Percentiles rank a stretch among this genome's conserved stretches.
Conservation (phyloP, 2,888 invertebrate genomes). For the Phengaris alcon region DNA sequence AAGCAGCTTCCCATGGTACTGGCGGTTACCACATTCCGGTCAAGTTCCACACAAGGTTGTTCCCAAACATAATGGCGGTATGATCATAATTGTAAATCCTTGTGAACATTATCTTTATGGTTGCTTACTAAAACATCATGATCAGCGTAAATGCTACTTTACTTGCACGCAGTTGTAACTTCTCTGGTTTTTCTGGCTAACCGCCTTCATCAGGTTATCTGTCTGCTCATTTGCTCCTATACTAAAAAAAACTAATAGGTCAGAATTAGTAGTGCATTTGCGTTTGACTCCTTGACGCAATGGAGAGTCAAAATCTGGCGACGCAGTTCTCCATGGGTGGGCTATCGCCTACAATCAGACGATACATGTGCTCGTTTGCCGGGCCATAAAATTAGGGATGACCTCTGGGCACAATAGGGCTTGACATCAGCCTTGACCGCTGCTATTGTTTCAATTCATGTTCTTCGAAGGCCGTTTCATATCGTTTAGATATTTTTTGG, state of each 20-base stretch:
- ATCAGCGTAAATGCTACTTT: not conserved
- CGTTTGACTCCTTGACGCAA: no score
- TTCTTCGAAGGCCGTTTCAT: constrained; percentile 6
- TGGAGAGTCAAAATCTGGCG: no score
- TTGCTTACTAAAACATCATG: not conserved
- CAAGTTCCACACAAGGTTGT: constrained; percentile 3
- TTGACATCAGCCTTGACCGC: constrained; percentile 41
- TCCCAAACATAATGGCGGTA: constrained; percentile 14
- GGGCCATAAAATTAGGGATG: constrained; percentile 30
- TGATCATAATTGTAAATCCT: constrained; percentile 14
- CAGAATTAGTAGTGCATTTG: no score
- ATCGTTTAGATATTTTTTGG: constrained; percentile 15
- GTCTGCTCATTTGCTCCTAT: no score
- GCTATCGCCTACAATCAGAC: no score
- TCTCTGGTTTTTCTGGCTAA: no score
- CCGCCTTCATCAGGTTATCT: no score
- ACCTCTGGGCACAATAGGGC: constrained; percentile 43
- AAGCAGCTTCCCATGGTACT: constrained; percentile 15
- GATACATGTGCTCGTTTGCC: not conserved
- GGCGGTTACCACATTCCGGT: not conserved
- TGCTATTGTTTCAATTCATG: constrained; percentile 35
- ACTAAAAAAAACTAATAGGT: no score
- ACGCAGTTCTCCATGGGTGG: no score
- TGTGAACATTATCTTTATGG: constrained; percentile 29
- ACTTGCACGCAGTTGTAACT: no score